Evolutionary conservation across 2,797 vertebrate genomes (phyloP).

Genomic region (Sciurus carolinensis): DNA sequence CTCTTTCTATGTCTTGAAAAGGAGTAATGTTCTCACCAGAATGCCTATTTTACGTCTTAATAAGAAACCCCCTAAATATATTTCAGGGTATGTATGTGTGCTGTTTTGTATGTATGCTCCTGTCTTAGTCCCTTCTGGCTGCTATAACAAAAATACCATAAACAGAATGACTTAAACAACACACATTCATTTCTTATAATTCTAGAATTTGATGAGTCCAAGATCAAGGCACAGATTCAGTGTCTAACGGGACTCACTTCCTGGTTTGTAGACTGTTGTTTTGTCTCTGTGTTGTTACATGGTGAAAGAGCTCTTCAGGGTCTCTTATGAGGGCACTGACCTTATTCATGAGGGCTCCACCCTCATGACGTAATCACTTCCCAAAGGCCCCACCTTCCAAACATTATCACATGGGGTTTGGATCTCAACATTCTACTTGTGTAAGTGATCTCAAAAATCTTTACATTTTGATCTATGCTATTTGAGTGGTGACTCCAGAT

Average conservation of each 20-base stretch:
- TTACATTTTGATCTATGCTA: neutral
- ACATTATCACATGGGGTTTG: neutral
- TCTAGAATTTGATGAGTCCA: neutral
- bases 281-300: neutral
- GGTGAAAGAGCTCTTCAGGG: neutral
- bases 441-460: neutral
- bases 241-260: fast-evolving
- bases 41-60: neutral
- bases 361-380: neutral
- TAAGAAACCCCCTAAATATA: neutral
- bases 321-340: neutral
- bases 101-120: neutral
- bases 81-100: neutral
- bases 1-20: neutral
- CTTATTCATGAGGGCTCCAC: neutral
- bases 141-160: neutral
- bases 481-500: neutral
- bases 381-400: neutral
- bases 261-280: neutral
- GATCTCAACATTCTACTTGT: neutral
- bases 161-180: neutral
- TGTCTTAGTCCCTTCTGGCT: neutral
- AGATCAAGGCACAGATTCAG: neutral
- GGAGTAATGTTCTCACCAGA: neutral
- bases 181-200: neutral